Evolutionary conservation across 30 jellyfish, hydroid and myxozoan genomes (phyloP), one percentile per base, ranked within the genome.

Genomic region (Turritopsis dohrnii): DNA sequence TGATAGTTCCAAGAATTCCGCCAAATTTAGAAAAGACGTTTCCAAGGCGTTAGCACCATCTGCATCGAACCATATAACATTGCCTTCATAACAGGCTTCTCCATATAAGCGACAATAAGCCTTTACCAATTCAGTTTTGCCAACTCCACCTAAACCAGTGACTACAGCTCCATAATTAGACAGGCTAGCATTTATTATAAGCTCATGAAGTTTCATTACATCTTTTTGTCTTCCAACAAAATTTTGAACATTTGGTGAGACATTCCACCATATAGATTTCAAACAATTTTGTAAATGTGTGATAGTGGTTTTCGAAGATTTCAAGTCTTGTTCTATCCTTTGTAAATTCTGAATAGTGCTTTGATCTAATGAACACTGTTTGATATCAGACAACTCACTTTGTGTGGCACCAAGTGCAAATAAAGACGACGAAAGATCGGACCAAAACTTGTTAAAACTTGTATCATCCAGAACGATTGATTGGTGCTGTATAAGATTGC

Each of bases 101-200:
- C 96, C 96, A 22, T 76, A 41, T 16, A 24, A 7, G 52, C 66
- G 84, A 0, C 90, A 84, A 52, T 88, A 88, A 79, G 24, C 77
- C 76, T 79, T 88, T 28, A 87, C 96, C 29, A 82, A 54, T 71
- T 81, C 90, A 18, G 88, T 72, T 54, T 88, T 88, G 13, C 96
- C 96, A 29, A 82, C 79, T 18, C 96, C 96, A 28, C 96, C 96
- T n/a, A 88, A 30, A 65, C 96, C 96, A 1, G 88, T 83, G 16
- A 88, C 60, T 1, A 88, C 90, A 69, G 30, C 77, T 69, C 77
- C 77, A 69, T 69, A 69, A 21, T 27, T 69, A 17, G 16, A 7
- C 9, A 9, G 16, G 9, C 22, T 21, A n/a, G 30, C 31, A 17
- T 69, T 69, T 27, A 27, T 69, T 23, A 69, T 69, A 7, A 27